Evolutionary conservation across 1,140 invertebrate genomes (phyloP).

Genomic region (Polypedilum pembai): DNA sequence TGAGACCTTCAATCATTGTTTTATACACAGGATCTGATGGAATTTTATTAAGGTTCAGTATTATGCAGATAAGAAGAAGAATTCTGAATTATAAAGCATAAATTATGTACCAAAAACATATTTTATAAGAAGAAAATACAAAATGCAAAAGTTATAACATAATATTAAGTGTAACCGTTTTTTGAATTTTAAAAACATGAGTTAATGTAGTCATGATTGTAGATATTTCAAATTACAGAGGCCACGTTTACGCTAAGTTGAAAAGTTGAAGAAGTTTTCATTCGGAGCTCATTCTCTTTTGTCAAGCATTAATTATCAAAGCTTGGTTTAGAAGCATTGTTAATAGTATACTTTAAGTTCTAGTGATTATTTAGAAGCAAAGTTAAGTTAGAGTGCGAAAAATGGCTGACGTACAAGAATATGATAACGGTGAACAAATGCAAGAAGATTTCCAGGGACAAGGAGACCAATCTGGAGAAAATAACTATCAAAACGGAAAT

Average conservation of each 20-base stretch:
- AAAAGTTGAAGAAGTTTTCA: background rate
- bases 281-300: background rate
- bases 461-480: background rate
- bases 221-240: too few species aligned
- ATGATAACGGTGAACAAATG: conserved; percentile 1
- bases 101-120: too few species aligned
- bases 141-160: too few species aligned
- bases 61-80: too few species aligned
- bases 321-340: background rate
- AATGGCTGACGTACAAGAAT: background rate
- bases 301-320: conserved; percentile 4
- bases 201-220: too few species aligned
- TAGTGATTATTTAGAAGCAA: conserved; percentile 20
- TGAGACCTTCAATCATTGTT: too few species aligned
- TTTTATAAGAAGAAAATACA: too few species aligned
- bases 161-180: too few species aligned
- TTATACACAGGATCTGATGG: too few species aligned
- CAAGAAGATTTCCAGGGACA: background rate
- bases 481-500: background rate
- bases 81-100: too few species aligned
- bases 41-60: too few species aligned
- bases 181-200: too few species aligned
- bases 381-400: background rate
- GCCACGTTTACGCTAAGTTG: background rate
- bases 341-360: conserved; percentile 24